phyloP scores from a whole-genome alignment of 2,888 invertebrate genomes.

The Sphinx pinastri region DNA sequence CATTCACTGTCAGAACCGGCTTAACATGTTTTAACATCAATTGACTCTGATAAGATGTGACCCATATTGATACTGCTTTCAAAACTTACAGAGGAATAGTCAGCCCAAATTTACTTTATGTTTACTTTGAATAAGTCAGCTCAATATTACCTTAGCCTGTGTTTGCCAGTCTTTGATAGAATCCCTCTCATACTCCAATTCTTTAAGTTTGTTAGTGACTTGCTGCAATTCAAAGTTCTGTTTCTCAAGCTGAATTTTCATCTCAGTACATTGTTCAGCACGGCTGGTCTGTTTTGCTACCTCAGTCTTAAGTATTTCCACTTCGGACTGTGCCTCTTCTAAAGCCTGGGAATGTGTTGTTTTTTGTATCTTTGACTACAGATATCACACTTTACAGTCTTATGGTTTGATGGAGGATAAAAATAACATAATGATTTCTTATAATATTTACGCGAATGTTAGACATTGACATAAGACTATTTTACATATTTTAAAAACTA shows the following conservation, averaged over 20 bases:
- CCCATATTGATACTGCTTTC: too few species aligned
- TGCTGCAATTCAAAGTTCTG: constrained; percentile 73
- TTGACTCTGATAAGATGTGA: too few species aligned
- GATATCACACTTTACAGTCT: too few species aligned
- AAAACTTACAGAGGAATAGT: too few species aligned
- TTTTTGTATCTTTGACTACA: too few species aligned
- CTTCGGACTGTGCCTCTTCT: constrained; percentile 83
- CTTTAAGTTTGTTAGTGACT: constrained; percentile 68
- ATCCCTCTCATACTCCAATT: constrained; percentile 76
- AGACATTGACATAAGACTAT: too few species aligned
- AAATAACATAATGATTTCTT: background rate
- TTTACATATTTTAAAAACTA: too few species aligned
- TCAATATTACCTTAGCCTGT: constrained; percentile 68
- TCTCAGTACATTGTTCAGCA: constrained; percentile 64
- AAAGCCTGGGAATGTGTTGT: constrained; percentile 59
- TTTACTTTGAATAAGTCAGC: too few species aligned
- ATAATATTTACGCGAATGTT: too few species aligned
- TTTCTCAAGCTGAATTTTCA: constrained; percentile 70
- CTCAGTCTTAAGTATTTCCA: constrained; percentile 74
- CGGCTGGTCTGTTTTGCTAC: constrained; percentile 63
- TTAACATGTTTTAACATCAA: too few species aligned
- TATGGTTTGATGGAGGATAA: background rate
- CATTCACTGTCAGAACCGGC: too few species aligned
- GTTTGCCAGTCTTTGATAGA: constrained; percentile 80
- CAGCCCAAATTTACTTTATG: too few species aligned